A percentile compares a stretch with the other conserved stretches of the same genome.
These are phyloP conservation scores for Typhlichthys subterraneus DNA, from an alignment of 2,797 vertebrate genomes.

Conservation along the genomic window DNA sequence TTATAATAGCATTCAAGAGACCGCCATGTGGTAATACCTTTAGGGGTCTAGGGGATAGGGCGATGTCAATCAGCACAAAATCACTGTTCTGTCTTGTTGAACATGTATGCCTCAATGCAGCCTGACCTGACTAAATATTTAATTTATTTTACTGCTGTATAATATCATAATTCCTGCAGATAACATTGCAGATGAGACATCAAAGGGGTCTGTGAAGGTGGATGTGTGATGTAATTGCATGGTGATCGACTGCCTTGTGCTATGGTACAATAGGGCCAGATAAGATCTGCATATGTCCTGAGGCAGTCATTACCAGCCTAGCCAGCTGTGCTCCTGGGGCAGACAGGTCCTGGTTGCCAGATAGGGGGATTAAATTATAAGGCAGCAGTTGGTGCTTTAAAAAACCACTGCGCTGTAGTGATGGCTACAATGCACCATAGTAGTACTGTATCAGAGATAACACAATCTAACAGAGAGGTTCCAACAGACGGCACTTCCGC, in stretches of 20 bases:
- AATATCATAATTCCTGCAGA: too few relatives aligned
- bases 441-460: slow-evolving; percentile 34
- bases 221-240: slow-evolving; percentile 7
- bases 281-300: slow-evolving; percentile 59
- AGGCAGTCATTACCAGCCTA: slow-evolving; percentile 56
- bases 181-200: slow-evolving; percentile 2
- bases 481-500: too few relatives aligned
- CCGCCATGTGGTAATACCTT: too few relatives aligned
- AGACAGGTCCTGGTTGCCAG: slow-evolving; percentile 44
- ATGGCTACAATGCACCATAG: slow-evolving; percentile 43
- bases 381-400: slow-evolving; percentile 58
- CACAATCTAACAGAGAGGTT: too few relatives aligned
- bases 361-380: slow-evolving; percentile 67
- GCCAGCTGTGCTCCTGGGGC: slow-evolving; percentile 63
- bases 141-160: too few relatives aligned
- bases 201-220: too few relatives aligned
- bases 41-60: too few relatives aligned
- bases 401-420: slow-evolving; percentile 52
- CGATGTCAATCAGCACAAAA: too few relatives aligned
- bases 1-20: too few relatives aligned
- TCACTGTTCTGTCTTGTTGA: too few relatives aligned
- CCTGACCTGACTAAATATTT: too few relatives aligned
- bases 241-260: slow-evolving; percentile 24
- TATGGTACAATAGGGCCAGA: slow-evolving; percentile 35
- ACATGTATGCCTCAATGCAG: too few relatives aligned